Percentiles rank a stretch among this genome's conserved stretches.
phyloP scores from a whole-genome alignment of 30 jellyfish, hydroid and myxozoan genomes.

The Aurelia sp. region DNA sequence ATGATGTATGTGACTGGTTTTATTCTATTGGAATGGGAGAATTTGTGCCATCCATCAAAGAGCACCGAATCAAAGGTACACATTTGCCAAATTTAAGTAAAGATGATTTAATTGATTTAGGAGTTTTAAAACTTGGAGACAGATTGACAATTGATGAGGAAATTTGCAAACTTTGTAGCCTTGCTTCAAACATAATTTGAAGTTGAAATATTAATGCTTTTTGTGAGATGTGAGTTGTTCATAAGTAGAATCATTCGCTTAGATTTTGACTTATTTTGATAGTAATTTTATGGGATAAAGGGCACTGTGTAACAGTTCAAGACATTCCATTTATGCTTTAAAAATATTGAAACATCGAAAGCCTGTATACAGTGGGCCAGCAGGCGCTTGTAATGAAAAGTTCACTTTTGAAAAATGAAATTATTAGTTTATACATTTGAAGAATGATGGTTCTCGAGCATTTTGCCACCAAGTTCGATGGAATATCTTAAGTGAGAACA shows the following conservation, averaged over 20 bases:
- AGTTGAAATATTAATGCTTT: not conserved
- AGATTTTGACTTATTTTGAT: no score
- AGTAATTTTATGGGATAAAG: no score
- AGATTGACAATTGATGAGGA: constrained; percentile 89
- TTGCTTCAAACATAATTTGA: constrained; percentile 1
- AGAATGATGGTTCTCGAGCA: no score
- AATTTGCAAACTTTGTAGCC: constrained; percentile 40
- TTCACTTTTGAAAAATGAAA: no score
- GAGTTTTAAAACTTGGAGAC: constrained; percentile 80
- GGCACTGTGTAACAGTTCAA: no score
- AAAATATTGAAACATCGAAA: no score
- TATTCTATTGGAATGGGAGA: constrained; percentile 56
- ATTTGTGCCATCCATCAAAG: constrained; percentile 40
- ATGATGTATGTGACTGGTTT: constrained; percentile 81
- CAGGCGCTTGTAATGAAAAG: no score
- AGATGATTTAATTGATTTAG: constrained; percentile 81
- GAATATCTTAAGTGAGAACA: no score
- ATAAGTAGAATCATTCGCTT: not conserved
- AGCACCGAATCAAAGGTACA: constrained; percentile 71
- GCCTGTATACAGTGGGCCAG: no score
- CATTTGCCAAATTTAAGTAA: constrained; percentile 81
- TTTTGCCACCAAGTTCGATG: no score
- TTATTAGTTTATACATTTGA: no score
- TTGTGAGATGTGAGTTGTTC: not conserved
- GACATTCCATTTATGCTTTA: no score